Base-by-base conservation (phyloP, 2,888 invertebrate genomes). In the Apamea sordens region DNA sequence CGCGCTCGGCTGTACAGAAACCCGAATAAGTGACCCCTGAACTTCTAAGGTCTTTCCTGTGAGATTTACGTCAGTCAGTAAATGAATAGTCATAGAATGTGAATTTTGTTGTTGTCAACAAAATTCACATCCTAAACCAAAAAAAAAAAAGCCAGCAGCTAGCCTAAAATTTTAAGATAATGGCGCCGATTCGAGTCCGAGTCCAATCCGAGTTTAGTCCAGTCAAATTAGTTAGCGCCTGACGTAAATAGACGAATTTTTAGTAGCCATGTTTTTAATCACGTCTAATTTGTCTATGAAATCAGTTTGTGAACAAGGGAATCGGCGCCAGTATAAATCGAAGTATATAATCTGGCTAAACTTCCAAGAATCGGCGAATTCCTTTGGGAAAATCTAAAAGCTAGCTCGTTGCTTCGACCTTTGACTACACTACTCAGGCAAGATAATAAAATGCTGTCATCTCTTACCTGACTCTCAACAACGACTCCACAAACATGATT, bases 381-480 rank as follows among this genome's bases (percentile, higher is more conserved):
- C 11, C 28, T 44, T 7, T 21, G 11, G 3, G 2, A 18, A 44
- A 28, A 11, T 11, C 11, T 41, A 65, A 44, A 44, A 44, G 21
- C 15, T 65, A 65, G 24, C 18, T 15, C 24, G 24, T 41, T 36
- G 36, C 36, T 36, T 32, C 7, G 36, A 36, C 41, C 47, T 44
- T 47, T 5, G 6, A 44, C n/a, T 7, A 44, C 4, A 28, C 11
- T 28, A 21, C 21, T 13, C 8, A 18, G 2, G 2, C 24, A 68
- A 44, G 8, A 5, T 50, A 24, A 15, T 70, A 24, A 32, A 53
- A 53, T 15, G 15, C 50, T 32, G 7, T 47, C 2, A 50, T 32
- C 21, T 36, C 86, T 89, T 86, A 96, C 97, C 95, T 97, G 96
- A 76, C 94, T 94, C 77, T 94, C 93, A 24, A 97, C 93, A 70